These are phyloP conservation scores for Chymomyza costata DNA, from an alignment of 1,140 invertebrate genomes.

Conservation along the genomic window DNA sequence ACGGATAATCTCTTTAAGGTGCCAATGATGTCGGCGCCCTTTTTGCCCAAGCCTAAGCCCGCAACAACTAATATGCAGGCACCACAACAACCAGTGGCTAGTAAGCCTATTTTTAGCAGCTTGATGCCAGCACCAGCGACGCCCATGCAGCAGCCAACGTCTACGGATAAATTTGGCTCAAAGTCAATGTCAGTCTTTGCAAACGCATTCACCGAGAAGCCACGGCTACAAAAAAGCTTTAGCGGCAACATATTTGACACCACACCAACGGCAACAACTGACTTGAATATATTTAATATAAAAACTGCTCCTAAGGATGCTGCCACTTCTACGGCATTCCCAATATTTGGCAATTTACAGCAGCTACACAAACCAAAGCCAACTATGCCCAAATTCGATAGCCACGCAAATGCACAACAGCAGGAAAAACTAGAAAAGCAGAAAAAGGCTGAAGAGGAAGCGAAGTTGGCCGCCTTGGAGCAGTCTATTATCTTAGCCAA, in stretches of 20 bases:
- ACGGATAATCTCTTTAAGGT: constrained; percentile 47
- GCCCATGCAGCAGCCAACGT: background rate
- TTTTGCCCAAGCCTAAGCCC: constrained; percentile 29
- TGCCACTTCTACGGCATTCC: too few relatives aligned
- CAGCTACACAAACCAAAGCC: too few relatives aligned
- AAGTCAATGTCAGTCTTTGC: background rate
- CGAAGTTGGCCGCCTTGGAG: constrained; percentile 33
- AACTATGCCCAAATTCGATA: too few relatives aligned
- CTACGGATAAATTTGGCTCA: constrained; percentile 6
- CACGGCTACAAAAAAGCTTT: background rate
- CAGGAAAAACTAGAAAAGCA: background rate
- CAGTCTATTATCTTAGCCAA: constrained; percentile 42
- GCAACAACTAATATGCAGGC: constrained; percentile 6
- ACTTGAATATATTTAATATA: too few relatives aligned
- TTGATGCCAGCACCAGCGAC: background rate
- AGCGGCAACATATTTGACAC: constrained; percentile 11
- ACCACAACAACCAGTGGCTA: background rate
- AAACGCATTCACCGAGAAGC: background rate
- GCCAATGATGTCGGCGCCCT: constrained; percentile 35
- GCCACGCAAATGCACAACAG: too few relatives aligned
- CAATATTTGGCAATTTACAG: too few relatives aligned
- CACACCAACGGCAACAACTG: background rate
- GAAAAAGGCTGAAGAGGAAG: constrained; percentile 26
- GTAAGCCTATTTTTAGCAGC: too few relatives aligned
- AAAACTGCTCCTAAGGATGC: too few relatives aligned